A percentile compares a stretch with the other conserved stretches of the same genome.
phyloP scores from a whole-genome alignment of 2,888 invertebrate species.

The Lasioglossum calceatum region DNA sequence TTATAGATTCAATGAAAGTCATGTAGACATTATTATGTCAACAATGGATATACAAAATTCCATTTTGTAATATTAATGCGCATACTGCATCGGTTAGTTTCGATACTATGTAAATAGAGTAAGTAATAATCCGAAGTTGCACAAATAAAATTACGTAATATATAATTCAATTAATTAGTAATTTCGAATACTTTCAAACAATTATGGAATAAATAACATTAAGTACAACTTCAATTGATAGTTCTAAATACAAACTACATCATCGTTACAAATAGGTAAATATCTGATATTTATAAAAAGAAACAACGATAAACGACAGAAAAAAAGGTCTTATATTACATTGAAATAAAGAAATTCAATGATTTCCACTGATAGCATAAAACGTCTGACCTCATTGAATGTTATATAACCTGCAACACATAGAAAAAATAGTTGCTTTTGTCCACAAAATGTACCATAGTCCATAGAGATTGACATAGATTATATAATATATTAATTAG shows the following conservation, averaged over 20 bases:
- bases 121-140: slow-evolving; percentile 52
- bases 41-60: slow-evolving; percentile 69
- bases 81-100: slow-evolving; percentile 27
- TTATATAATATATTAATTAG: slow-evolving; percentile 78
- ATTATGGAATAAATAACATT: slow-evolving; percentile 49
- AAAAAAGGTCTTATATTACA: slow-evolving; percentile 29
- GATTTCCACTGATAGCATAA: slow-evolving; percentile 75
- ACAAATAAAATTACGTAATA: slow-evolving; percentile 55
- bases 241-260: slow-evolving; percentile 18
- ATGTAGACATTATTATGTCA: slow-evolving; percentile 72
- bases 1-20: slow-evolving; percentile 70
- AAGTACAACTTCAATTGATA: slow-evolving; percentile 53
- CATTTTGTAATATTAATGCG: slow-evolving; percentile 37
- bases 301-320: slow-evolving; percentile 43
- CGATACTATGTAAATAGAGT: slow-evolving; percentile 42
- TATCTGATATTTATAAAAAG: slow-evolving; percentile 34
- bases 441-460: slow-evolving; percentile 66
- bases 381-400: slow-evolving; percentile 70
- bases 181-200: slow-evolving; percentile 41
- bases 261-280: slow-evolving; percentile 25
- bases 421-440: slow-evolving; percentile 69
- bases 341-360: slow-evolving; percentile 57
- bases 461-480: slow-evolving; percentile 73
- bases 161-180: slow-evolving; percentile 32
- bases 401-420: slow-evolving; percentile 65